Evolutionary conservation across 2,797 vertebrate species (phyloP).

Genomic region (Coregonus sp.): DNA sequence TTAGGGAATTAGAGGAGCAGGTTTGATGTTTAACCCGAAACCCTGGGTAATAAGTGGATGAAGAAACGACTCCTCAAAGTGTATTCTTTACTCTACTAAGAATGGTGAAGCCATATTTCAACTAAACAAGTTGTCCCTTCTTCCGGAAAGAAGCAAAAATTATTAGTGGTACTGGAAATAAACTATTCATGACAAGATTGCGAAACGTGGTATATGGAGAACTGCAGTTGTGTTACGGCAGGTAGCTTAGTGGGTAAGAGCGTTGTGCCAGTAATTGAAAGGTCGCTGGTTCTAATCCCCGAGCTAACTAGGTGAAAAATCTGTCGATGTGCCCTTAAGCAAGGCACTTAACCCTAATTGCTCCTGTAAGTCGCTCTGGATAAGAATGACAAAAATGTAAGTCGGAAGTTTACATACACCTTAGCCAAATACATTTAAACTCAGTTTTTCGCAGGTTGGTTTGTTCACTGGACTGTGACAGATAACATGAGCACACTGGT

Average conservation of each 20-base stretch:
- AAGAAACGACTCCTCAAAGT: not conserved
- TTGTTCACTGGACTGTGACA: not conserved
- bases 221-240: too few species aligned
- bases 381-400: too few species aligned
- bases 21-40: not conserved
- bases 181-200: not conserved
- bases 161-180: not conserved
- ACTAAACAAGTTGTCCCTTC: constrained; percentile 2
- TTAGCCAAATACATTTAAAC: too few species aligned
- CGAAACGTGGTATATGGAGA: constrained; percentile 1
- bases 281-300: too few species aligned
- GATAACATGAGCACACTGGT: not conserved
- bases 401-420: too few species aligned
- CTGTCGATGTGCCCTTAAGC: too few species aligned
- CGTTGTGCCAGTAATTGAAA: too few species aligned
- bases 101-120: constrained; percentile 5
- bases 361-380: too few species aligned
- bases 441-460: too few species aligned
- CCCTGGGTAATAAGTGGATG: constrained; percentile 4
- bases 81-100: constrained; percentile 10
- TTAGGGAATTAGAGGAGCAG: constrained; percentile 8
- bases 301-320: too few species aligned
- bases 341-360: too few species aligned
- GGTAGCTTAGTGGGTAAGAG: too few species aligned
- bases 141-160: not conserved